Evolutionary conservation across 2,888 invertebrate species (phyloP), one percentile per base, ranked within the genome.

Genomic region (Apodemia hepburni): DNA sequence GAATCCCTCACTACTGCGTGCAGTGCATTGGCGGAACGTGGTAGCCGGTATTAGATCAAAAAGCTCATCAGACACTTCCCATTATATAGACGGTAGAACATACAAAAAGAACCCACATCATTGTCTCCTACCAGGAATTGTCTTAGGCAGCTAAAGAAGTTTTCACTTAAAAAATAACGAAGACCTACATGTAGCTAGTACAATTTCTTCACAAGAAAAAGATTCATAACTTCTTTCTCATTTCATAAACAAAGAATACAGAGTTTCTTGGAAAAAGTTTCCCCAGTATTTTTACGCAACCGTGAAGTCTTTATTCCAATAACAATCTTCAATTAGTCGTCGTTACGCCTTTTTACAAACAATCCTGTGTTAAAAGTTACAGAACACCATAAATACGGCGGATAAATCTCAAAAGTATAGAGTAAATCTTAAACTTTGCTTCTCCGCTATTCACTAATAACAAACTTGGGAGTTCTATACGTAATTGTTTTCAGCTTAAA

Each of bases 281-380:
- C 27, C n/a, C 2, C 2, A 57, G 54, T 57, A 57, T 57, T 57
- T 57, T 57, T 57, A 57, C 54, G n/a, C 27, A 57, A 8, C 27
- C 29, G 54, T 57, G 54, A 57, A 27, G 54, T 57, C 54, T 57
- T 57, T 57, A 57, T 57, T 57, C 54, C 15, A 57, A 57, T 57
- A 57, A 57, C 29, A 57, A 57, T 57, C 27, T 57, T 27, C 54
- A 57, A 57, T 57, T 57, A 57, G 54, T 29, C 54, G 29, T 29
- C 15, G 54, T 57, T 57, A 57, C 54, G 54, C 54, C 15, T 57
- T 57, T 29, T 27, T 27, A 22, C 54, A 27, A 57, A 57, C 54
- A 57, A 57, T n/a, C 54, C 54, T 8, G n/a, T 57, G 54, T 57
- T 22, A 5, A 15, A 54, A 57, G 54, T 57, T 57, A 29, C 54